Evolutionary conservation across 2,797 vertebrate species (phyloP).

Genomic region (Falco peregrinus): DNA sequence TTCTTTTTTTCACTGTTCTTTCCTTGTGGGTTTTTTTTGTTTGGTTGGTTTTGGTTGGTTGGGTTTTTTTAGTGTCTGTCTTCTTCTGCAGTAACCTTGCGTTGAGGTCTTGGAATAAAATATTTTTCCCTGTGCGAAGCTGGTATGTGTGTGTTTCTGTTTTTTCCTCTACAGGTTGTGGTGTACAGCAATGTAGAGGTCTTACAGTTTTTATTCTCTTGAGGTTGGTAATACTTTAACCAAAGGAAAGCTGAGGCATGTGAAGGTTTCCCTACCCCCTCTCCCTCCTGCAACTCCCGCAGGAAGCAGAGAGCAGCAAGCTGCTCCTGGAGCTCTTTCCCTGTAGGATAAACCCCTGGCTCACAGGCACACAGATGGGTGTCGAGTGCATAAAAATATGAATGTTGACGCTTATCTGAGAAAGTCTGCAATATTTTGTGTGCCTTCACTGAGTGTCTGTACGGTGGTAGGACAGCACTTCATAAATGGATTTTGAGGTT

Average conservation of each 20-base stretch:
- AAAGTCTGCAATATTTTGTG: neutral
- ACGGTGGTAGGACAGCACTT: neutral
- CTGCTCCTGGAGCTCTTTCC: neutral
- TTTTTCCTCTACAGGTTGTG: neutral
- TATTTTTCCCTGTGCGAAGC: neutral
- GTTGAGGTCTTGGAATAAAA: neutral
- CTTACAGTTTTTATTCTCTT: neutral
- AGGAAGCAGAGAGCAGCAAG: neutral
- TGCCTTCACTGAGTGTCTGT: neutral
- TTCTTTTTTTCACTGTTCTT: neutral
- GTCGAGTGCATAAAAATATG: rapidly evolving
- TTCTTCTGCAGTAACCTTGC: neutral
- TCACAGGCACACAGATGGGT: neutral
- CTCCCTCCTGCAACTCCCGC: neutral
- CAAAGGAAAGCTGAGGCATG: neutral
- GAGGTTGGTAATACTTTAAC: neutral
- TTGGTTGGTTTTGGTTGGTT: neutral
- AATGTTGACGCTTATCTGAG: neutral
- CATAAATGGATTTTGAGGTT: neutral
- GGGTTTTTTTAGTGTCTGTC: neutral
- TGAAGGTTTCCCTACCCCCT: neutral
- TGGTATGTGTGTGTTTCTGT: neutral
- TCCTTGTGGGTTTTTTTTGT: neutral
- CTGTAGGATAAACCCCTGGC: rapidly evolving
- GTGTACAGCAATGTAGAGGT: neutral